These are phyloP conservation scores for Apotomis capreana DNA, from an alignment of 2,888 invertebrate species.

Conservation along the genomic window DNA sequence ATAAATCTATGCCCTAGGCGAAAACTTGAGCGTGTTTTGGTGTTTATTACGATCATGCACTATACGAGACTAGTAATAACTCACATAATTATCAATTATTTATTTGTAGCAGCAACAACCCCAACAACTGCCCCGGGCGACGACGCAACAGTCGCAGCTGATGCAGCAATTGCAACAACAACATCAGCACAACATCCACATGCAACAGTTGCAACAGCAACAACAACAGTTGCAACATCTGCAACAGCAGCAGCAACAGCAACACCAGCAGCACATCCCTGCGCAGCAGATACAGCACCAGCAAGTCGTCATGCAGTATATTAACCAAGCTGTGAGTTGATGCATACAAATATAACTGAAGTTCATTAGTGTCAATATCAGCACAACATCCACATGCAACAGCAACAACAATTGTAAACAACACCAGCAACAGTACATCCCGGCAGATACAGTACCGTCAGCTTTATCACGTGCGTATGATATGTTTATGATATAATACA, in stretches of 20 bases:
- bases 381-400: not conserved
- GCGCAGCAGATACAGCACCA: constrained; percentile 60
- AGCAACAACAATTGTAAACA: constrained; percentile 50
- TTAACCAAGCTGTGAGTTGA: constrained; percentile 71
- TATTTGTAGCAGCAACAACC: constrained; percentile 64
- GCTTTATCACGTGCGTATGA: too few relatives aligned
- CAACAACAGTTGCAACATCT: constrained; percentile 52
- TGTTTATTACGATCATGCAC: too few relatives aligned
- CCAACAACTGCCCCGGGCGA: constrained; percentile 43
- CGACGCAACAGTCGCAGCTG: constrained; percentile 52
- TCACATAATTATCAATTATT: not conserved
- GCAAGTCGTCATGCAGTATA: constrained; percentile 79
- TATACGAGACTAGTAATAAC: too few relatives aligned
- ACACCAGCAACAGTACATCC: constrained; percentile 51
- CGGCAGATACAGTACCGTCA: constrained; percentile 38
- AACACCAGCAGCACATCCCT: constrained; percentile 52
- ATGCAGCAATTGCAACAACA: constrained; percentile 67
- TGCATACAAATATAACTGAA: not conserved
- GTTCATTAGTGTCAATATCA: too few relatives aligned
- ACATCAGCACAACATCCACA: constrained; percentile 51
- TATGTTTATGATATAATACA: too few relatives aligned
- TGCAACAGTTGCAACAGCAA: constrained; percentile 59
- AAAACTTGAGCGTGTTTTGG: too few relatives aligned
- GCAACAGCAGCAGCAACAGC: constrained; percentile 48
- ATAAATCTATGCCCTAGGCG: too few relatives aligned